phyloP scores from a whole-genome alignment of 2,797 vertebrate genomes.

The Poeciliopsis infans region DNA sequence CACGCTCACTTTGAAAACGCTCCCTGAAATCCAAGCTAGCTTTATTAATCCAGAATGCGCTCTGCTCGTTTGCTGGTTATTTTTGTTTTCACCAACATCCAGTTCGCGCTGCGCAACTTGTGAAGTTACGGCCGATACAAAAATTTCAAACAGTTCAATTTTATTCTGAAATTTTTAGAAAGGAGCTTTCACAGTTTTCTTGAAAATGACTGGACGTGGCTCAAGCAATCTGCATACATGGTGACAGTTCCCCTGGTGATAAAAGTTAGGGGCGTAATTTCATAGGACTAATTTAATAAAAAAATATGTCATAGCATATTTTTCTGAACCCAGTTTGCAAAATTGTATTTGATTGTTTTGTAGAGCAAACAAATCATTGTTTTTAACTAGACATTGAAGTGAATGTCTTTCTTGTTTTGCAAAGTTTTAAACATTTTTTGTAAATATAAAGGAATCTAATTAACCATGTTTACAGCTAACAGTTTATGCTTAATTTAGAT shows the following conservation, averaged over 20 bases:
- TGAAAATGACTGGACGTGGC: neutral
- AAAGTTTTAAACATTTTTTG: neutral
- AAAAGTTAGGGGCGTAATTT: neutral
- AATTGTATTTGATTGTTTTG: neutral
- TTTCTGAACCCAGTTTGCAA: neutral
- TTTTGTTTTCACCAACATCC: neutral
- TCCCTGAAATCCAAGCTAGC: neutral
- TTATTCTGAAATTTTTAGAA: neutral
- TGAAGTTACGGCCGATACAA: neutral
- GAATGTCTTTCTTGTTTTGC: neutral
- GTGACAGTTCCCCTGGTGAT: neutral
- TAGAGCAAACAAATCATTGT: neutral
- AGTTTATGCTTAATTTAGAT: neutral
- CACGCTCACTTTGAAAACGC: slow-evolving; percentile 1
- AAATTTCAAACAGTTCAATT: neutral
- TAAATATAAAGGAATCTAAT: neutral
- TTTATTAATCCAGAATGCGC: neutral
- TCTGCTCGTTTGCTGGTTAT: neutral
- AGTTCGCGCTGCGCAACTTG: neutral
- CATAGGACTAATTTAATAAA: neutral
- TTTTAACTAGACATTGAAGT: neutral
- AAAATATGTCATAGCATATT: neutral
- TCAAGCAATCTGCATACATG: neutral
- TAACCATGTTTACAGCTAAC: neutral
- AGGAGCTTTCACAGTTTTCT: neutral